Evolutionary conservation across 2,113 vertebrate genomes (phyloP), one percentile per base, ranked within the genome.

Genomic region (Zosterops japonicus): DNA sequence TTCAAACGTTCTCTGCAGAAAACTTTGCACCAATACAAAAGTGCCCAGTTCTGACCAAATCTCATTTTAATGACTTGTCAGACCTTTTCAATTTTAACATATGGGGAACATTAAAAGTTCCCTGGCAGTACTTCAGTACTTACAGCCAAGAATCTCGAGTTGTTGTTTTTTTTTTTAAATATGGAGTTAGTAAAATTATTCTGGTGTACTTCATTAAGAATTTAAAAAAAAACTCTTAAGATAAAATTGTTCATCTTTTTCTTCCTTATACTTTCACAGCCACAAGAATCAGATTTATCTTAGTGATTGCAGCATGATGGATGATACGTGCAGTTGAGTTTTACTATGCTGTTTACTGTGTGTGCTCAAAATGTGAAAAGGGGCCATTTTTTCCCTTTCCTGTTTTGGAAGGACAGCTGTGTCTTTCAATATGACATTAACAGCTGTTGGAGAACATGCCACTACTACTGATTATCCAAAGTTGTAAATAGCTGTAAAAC

Each of bases 261-360:
- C 13, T 65, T 39, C 47, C 17, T 69, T 81, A 16, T 36, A 47
- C 14, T 64, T 78, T 63, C n/a, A 53, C 23, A 28, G 46, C 22
- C 27, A 50, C 33, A 89, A 46, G 8, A 44, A n/a, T 64, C 64
- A 61, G 36, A 90, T 52, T 78, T 24, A 4, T 16, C 53, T 18
- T 13, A 29, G 31, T 29, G 19, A 64, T 9, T 36, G 20, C 4
- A 19, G 28, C 2, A 12, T 61, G 52, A 77, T 27, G 12, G 41
- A 41, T 14, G 18, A 12, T 3, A 31, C 0, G 0, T 4, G 7
- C 17, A 77, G 64, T 1, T 29, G 35, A 41, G 15, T 11, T 61
- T 39, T 44, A 70, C 44, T 29, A 13, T 11, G 14, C 21, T n/a
- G 25, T 35, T 81, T n/a, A 69, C 15, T 64, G 15, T 33, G 28